Evolutionary conservation across 2,888 invertebrate genomes (phyloP).

Genomic region (Eremobia ochroleuca): DNA sequence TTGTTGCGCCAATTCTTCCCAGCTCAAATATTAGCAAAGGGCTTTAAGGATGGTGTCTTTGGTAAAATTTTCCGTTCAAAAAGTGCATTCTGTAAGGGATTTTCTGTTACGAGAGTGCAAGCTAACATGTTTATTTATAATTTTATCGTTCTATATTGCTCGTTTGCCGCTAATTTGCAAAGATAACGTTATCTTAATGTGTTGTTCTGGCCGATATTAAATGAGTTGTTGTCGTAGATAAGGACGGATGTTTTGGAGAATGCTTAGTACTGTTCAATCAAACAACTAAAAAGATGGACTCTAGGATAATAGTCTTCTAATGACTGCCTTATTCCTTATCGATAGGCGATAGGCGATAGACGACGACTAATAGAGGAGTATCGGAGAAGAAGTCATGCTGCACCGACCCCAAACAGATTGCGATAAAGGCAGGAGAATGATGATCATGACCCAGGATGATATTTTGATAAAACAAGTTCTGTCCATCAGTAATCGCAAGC

Average conservation of each 20-base stretch:
- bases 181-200: conserved; percentile 39
- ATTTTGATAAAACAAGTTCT: neutral
- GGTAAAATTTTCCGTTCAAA: neutral
- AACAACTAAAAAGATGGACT: no score
- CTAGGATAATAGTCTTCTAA: neutral
- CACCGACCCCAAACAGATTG: neutral
- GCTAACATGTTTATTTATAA: conserved; percentile 30
- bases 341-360: conserved; percentile 1
- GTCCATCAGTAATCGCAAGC: neutral
- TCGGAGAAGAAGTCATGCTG: neutral
- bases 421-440: neutral
- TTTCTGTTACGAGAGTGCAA: neutral
- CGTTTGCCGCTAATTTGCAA: conserved; percentile 17
- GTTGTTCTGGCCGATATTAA: conserved; percentile 13
- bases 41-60: no score
- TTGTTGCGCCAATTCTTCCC: neutral
- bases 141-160: conserved; percentile 23
- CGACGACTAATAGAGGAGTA: neutral
- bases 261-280: conserved; percentile 21
- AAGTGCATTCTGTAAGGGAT: neutral
- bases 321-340: neutral
- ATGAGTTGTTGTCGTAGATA: conserved; percentile 34
- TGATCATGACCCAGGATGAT: neutral
- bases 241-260: conserved; percentile 6
- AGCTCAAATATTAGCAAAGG: no score